Conservation (phyloP, 2,888 invertebrate species). For the Tetramorium bicarinatum region DNA sequence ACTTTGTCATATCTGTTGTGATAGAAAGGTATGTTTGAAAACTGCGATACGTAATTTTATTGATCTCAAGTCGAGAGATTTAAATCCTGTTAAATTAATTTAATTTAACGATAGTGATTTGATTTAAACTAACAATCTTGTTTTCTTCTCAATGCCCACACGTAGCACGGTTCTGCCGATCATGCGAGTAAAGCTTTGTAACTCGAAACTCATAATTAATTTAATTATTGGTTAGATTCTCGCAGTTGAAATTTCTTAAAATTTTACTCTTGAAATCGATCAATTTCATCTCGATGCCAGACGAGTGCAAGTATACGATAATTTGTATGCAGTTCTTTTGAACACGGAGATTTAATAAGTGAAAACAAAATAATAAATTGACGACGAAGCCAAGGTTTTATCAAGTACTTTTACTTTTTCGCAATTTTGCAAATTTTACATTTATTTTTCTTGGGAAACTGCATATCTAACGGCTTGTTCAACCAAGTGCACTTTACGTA, state of each 20-base stretch:
- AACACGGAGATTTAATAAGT: background rate
- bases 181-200: background rate
- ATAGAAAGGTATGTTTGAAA: background rate
- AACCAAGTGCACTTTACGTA: background rate
- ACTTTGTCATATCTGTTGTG: background rate
- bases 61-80: background rate
- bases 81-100: conserved; percentile 26
- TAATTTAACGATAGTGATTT: conserved; percentile 8
- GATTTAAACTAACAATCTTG: conserved; percentile 6
- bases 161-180: background rate
- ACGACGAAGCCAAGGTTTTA: background rate
- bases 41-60: background rate
- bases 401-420: background rate
- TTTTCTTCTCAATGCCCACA: background rate
- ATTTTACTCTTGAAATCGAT: background rate
- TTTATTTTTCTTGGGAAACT: background rate
- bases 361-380: background rate
- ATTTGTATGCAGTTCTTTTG: background rate
- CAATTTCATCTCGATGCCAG: background rate
- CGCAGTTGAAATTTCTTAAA: background rate
- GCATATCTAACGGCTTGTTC: background rate
- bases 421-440: background rate
- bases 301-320: background rate
- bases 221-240: background rate
- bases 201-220: background rate